These are phyloP conservation scores for Leucoraja erinaceus DNA, from an alignment of 2,113 vertebrate species.

Conservation along the genomic window DNA sequence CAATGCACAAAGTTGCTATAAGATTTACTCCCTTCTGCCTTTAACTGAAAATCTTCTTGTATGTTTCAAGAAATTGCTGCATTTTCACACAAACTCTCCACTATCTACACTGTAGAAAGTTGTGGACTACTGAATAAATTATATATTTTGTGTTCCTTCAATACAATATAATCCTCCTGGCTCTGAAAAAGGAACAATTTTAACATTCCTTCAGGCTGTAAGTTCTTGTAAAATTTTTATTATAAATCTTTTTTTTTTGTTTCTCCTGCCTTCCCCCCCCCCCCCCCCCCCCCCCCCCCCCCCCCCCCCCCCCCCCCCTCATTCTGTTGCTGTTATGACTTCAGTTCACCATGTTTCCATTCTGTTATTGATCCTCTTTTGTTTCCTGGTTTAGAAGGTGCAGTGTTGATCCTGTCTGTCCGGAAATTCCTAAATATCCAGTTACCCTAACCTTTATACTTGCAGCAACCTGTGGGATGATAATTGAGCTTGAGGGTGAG, in stretches of 20 bases:
- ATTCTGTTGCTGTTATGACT: not conserved
- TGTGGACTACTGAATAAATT: not conserved
- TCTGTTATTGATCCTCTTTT: not conserved
- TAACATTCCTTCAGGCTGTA: not conserved
- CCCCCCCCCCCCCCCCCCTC: not conserved
- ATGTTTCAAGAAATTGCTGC: not conserved
- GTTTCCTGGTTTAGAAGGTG: not conserved
- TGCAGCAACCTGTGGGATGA: not conserved
- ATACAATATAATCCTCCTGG: not conserved
- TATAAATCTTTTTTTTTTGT: not conserved
- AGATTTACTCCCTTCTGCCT: not conserved
- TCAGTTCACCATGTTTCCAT: not conserved
- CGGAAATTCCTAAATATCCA: not conserved
- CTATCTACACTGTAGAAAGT: not conserved
- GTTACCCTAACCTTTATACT: not conserved
- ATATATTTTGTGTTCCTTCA: not conserved
- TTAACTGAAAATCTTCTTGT: not conserved
- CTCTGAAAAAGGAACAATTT: not conserved
- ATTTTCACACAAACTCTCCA: not conserved
- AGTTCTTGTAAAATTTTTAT: not conserved
- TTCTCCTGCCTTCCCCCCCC: not conserved
- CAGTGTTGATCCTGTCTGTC: not conserved
- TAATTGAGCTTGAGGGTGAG: not conserved
- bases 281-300: too few relatives aligned
- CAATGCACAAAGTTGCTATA: not conserved